phyloP scores from a whole-genome alignment of 2,888 invertebrate genomes.

The Sericinus montela region DNA sequence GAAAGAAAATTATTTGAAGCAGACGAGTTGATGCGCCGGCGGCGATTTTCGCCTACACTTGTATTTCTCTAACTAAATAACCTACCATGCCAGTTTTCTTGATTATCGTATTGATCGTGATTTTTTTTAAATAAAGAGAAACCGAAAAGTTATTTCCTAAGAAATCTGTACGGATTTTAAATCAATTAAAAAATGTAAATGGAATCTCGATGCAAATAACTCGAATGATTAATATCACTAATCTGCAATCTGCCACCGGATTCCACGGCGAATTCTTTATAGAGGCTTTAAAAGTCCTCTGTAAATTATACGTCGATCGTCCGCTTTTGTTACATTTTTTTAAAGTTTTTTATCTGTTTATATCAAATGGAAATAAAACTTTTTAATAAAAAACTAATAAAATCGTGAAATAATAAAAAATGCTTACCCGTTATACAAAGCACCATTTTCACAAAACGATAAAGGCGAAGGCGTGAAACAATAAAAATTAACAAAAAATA shows the following conservation, averaged over 20 bases:
- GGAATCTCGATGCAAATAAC: slow-evolving; percentile 57
- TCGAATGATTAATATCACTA: slow-evolving; percentile 59
- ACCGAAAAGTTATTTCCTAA: slow-evolving; percentile 33
- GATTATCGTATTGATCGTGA: slow-evolving; percentile 11
- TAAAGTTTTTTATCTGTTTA: too few relatives aligned
- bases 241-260: slow-evolving; percentile 75
- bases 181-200: slow-evolving; percentile 48
- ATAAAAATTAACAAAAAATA: slow-evolving; percentile 5
- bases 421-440: slow-evolving; percentile 32
- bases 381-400: background rate
- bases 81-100: background rate
- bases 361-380: background rate
- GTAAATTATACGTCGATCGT: slow-evolving; percentile 46
- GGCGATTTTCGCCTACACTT: slow-evolving; percentile 14
- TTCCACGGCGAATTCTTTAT: slow-evolving; percentile 47
- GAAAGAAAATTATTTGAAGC: slow-evolving; percentile 20
- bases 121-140: slow-evolving; percentile 7
- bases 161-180: slow-evolving; percentile 46
- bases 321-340: slow-evolving; percentile 29
- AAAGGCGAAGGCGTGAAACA: too few relatives aligned
- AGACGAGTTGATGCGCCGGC: slow-evolving; percentile 1
- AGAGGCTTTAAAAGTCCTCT: slow-evolving; percentile 50
- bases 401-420: slow-evolving; percentile 18
- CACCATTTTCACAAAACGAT: slow-evolving; percentile 10
- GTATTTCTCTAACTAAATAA: slow-evolving; percentile 3